Conservation (phyloP, 2,797 vertebrate species). For the Lagocephalus sceleratus region DNA sequence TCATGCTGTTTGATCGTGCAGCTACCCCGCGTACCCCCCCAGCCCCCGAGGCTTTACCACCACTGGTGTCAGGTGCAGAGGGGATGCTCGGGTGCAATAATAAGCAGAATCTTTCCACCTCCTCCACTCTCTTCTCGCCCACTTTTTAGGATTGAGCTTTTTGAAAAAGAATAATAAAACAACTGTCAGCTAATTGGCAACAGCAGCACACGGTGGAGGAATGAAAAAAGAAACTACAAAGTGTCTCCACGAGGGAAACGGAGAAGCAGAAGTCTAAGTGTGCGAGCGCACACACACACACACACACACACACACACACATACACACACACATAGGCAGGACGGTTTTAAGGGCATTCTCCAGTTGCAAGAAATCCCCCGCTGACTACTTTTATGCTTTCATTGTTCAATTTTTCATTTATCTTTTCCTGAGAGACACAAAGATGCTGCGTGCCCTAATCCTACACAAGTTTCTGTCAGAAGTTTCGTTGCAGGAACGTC, state of each 20-base stretch:
- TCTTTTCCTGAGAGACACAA: conserved; percentile 10
- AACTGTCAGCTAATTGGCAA: conserved; percentile 70
- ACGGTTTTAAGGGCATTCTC: conserved; percentile 45
- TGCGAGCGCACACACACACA: conserved; percentile 3
- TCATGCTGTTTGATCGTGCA: conserved; percentile 58
- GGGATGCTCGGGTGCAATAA: conserved; percentile 46
- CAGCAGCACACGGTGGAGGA: conserved; percentile 35
- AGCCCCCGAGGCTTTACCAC: conserved; percentile 29
- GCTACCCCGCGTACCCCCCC: conserved; percentile 58
- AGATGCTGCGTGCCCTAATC: conserved; percentile 7
- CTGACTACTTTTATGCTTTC: conserved; percentile 43
- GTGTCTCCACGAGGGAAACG: conserved; percentile 54
- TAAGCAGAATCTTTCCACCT: conserved; percentile 25
- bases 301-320: conserved; percentile 4
- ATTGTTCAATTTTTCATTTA: conserved; percentile 49
- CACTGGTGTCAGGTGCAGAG: conserved; percentile 32
- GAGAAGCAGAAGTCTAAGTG: conserved; percentile 31
- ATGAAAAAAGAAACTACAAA: conserved; percentile 57
- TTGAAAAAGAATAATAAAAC: conserved; percentile 72
- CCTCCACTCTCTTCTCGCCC: conserved; percentile 4
- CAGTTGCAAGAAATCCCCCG: conserved; percentile 43
- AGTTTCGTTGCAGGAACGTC: conserved; percentile 25
- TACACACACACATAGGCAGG: not conserved
- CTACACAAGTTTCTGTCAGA: conserved; percentile 25
- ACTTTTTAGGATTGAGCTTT: conserved; percentile 50